Base-by-base conservation (phyloP, 2,113 vertebrate species). In the Pedetes capensis region DNA sequence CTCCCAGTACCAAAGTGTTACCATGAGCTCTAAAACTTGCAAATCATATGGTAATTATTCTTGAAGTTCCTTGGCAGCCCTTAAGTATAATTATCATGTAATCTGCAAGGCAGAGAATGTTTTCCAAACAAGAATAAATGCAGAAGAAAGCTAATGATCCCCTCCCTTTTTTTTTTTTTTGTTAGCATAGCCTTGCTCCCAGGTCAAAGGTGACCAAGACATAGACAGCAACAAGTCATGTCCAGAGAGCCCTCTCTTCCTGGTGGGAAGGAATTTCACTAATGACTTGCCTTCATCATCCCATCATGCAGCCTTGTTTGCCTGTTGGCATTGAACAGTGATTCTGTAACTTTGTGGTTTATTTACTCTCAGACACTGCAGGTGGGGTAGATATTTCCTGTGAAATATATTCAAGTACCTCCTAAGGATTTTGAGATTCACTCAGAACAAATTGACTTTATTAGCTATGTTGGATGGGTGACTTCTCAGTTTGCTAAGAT, bases 91-190 rank as follows among this genome's bases (percentile, higher is more conserved):
- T 96, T 95, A 93, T 39, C 92, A 82, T 89, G 79, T 92, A 96
- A 95, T 95, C 91, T 89, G 51, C 51, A 93, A 96, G 53, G 88
- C 86, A 96, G 61, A 61, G 10, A 87, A 95, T 94, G 82, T 95
- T 97, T 96, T 91, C 96, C 96, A 97, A 96, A 93, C 88, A 96
- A 96, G n/a, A 55, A 44, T 23, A 76, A 88, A 91, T 92, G 79
- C 47, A 90, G 91, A 96, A 95, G 90, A 96, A 64, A 82, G 51
- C 78, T 69, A 92, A 89, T 53, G n/a, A 95, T 49, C 22, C 51
- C 55, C 53, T 87, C 75, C 42, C 8, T 63, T 85, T 89, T 69
- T 78, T 39, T 32, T 88, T 63, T 85, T 89, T 69, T 78, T 39
- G 32, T 88, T 66, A 86, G 76, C 63, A 20, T 37, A 85, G n/a